phyloP scores from a whole-genome alignment of 2,113 vertebrate genomes.

The Falcunculus frontatus region DNA sequence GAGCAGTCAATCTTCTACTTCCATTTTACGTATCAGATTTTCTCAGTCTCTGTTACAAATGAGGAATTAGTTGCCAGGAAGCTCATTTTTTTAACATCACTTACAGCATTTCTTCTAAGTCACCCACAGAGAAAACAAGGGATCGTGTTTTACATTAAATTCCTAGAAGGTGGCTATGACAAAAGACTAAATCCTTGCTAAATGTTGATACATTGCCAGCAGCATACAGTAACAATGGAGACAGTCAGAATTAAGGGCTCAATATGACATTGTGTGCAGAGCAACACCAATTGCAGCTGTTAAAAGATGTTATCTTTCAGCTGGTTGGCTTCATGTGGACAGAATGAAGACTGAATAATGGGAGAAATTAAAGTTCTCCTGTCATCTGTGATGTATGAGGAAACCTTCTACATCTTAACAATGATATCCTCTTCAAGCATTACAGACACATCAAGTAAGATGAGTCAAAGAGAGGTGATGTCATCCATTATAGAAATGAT shows the following conservation, averaged over 20 bases:
- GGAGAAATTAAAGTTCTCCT: background rate
- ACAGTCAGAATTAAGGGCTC: background rate
- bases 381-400: background rate
- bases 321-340: background rate
- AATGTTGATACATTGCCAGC: background rate
- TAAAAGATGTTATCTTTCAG: background rate
- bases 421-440: background rate
- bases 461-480: background rate
- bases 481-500: background rate
- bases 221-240: background rate
- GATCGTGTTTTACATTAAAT: background rate
- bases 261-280: background rate
- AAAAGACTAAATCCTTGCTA: background rate
- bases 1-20: background rate
- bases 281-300: background rate
- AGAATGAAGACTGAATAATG: background rate
- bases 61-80: background rate
- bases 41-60: background rate
- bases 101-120: background rate
- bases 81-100: background rate
- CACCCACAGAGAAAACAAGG: background rate
- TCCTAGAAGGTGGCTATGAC: background rate
- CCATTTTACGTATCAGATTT: background rate
- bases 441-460: background rate
- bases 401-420: background rate